phyloP scores from a whole-genome alignment of 2,797 vertebrate species.

The Tauraco hartlaubi region DNA sequence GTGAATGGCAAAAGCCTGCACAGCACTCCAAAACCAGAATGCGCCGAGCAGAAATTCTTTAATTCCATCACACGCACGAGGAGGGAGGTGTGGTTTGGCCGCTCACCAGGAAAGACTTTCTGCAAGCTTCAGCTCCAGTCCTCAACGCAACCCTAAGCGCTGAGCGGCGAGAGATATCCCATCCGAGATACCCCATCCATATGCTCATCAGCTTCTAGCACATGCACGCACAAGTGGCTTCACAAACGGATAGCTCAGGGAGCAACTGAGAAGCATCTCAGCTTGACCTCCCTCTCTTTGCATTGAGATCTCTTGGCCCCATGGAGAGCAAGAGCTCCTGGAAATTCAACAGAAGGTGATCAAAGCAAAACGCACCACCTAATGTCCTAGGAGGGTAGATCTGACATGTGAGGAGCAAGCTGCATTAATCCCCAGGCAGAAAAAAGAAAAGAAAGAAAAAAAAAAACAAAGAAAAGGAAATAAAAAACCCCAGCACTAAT shows the following conservation, averaged over 20 bases:
- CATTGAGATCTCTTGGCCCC: slow-evolving; percentile 54
- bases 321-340: slow-evolving; percentile 63
- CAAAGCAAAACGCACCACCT: slow-evolving; percentile 48
- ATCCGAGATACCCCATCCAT: slow-evolving; percentile 62
- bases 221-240: slow-evolving; percentile 40
- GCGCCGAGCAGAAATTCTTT: background rate
- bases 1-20: background rate
- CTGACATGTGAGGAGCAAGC: slow-evolving; percentile 55
- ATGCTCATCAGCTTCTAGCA: slow-evolving; percentile 48
- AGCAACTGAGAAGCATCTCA: slow-evolving; percentile 49
- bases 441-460: background rate
- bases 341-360: slow-evolving; percentile 63
- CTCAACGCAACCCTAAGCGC: slow-evolving; percentile 24
- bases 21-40: background rate
- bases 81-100: slow-evolving; percentile 67
- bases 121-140: slow-evolving; percentile 50
- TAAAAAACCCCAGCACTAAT: background rate
- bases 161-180: slow-evolving; percentile 60
- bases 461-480: background rate
- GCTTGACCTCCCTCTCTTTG: slow-evolving; percentile 54
- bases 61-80: slow-evolving; percentile 27
- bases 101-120: slow-evolving; percentile 51
- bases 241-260: background rate
- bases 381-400: slow-evolving; percentile 59
- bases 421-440: slow-evolving; percentile 57